Conservation (phyloP, 2,888 invertebrate genomes). For the Folsomia manolachei region DNA sequence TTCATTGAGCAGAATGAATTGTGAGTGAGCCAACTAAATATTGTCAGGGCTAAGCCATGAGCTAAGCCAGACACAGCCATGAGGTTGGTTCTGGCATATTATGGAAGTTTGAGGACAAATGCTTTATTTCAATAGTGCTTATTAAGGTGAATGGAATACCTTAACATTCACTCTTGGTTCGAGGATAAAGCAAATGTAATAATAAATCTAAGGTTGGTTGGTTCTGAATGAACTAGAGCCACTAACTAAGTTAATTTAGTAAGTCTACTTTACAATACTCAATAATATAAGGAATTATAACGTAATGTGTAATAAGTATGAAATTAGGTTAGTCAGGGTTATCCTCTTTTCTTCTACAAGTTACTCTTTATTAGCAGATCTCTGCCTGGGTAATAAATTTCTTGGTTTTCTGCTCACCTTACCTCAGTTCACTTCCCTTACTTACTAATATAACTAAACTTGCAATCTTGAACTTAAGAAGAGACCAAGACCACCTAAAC, state of each 20-base stretch:
- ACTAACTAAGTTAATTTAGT: background rate
- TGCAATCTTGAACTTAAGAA: background rate
- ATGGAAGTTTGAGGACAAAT: background rate
- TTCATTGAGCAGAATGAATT: background rate
- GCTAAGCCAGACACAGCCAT: too few relatives aligned
- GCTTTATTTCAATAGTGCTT: background rate
- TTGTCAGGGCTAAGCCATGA: background rate
- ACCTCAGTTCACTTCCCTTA: too few relatives aligned
- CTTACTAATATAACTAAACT: background rate
- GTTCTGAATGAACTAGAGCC: background rate
- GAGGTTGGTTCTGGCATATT: background rate
- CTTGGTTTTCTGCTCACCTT: too few relatives aligned
- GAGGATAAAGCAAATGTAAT: background rate
- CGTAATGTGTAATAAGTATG: background rate
- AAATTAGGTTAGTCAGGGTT: conserved; percentile 25
- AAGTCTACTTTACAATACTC: background rate
- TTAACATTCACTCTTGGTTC: background rate
- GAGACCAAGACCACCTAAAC: background rate
- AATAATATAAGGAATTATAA: background rate
- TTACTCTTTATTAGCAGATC: background rate
- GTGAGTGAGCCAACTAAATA: too few relatives aligned
- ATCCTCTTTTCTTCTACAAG: conserved; percentile 14
- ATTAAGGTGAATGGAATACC: background rate
- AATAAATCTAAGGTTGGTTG: too few relatives aligned
- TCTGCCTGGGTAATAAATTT: too few relatives aligned